Evolutionary conservation across 2,113 vertebrate species (phyloP), one percentile per base, ranked within the genome.

Genomic region (Nothocercus julius): DNA sequence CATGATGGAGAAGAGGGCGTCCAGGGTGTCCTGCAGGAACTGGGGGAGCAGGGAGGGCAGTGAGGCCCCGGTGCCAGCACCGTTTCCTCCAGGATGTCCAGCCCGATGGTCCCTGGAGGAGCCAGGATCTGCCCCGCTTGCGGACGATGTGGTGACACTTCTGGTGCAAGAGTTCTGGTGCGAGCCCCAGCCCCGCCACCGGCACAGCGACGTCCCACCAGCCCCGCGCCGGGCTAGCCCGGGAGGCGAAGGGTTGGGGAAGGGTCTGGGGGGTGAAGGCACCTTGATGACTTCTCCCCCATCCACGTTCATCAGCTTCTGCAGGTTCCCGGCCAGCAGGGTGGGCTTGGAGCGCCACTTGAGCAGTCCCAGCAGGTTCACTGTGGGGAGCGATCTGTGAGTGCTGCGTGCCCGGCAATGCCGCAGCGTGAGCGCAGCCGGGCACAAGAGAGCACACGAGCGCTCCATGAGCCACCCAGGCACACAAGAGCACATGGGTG

Each of bases 1-100:
- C 98, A 98, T 99, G 95, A 99, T 98, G 97, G 97, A 98, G 96
- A 99, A 99, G 70, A 99, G 95, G 45, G 98, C 98, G 42, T 99
- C 98, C 24, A 99, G 92, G 0, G 98, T 99, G 96, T 99, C 98
- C 97, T 99, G 98, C 30, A 99, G 97, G 89, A 99, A 99, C 98
- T 99, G 96, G 2, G 49, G 42, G 38, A 30, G 87, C 17, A 58
- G 64, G 1, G 66, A 87, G 42, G 95, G 11, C 27, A 15, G 2
- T 56, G 44, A 78, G 47, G 47, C 20, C 47, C 47, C 20, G 47
- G 47, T 8, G 9, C 47, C 47, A 49, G 47, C 47, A 19, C 47
- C 47, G 9, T 19, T 49, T 49, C 47, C 47, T 21, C 36, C 70
- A n/a, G 32, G 14, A 53, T 51, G 51, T 40, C 9, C 6, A 3